Conservation (phyloP, 2,797 vertebrate species). For the Hemibagrus guttatus region DNA sequence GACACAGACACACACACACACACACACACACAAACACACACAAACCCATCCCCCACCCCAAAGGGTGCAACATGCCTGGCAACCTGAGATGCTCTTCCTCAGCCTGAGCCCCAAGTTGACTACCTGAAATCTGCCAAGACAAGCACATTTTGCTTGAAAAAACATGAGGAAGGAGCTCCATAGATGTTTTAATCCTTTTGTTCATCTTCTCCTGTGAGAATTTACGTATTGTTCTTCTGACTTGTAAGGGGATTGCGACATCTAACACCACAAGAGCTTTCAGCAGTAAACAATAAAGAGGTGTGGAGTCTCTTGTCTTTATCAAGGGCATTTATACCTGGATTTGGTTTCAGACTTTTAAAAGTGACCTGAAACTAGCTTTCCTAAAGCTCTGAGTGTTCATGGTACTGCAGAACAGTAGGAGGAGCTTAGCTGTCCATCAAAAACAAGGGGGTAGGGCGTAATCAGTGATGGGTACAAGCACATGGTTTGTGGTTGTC, state of each 20-base stretch:
- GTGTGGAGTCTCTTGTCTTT: neutral
- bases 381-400: neutral
- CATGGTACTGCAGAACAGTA: neutral
- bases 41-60: conserved; percentile 38
- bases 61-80: conserved; percentile 51
- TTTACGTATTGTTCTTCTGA: conserved; percentile 3
- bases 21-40: conserved; percentile 29
- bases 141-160: conserved; percentile 28
- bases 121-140: conserved; percentile 31
- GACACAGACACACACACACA: conserved; percentile 26
- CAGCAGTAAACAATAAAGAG: neutral
- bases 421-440: neutral
- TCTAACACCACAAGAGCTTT: neutral
- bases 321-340: neutral
- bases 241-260: neutral
- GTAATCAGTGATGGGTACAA: neutral
- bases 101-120: conserved; percentile 41
- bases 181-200: neutral
- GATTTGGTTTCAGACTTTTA: neutral
- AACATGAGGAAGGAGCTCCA: neutral
- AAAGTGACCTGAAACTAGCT: neutral
- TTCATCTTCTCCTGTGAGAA: neutral
- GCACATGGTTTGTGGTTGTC: neutral
- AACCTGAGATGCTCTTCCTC: conserved; percentile 59
- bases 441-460: neutral